Base-by-base conservation (phyloP, 2,888 invertebrate genomes). In the Scaptomyza caliginosa region DNA sequence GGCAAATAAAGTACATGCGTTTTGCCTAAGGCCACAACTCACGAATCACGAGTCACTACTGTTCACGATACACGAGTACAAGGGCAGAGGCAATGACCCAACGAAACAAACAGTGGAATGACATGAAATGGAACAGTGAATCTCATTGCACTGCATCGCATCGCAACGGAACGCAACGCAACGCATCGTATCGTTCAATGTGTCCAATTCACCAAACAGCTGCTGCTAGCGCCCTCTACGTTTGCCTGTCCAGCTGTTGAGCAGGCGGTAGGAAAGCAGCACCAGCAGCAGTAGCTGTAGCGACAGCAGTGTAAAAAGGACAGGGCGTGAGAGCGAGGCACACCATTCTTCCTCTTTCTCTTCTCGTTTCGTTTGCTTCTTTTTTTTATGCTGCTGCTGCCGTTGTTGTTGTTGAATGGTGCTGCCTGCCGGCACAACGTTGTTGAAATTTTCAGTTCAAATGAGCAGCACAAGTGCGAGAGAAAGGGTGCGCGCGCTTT, bases 171-270 rank as follows among this genome's bases (percentile, higher is more conserved):
- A 21, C 21, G 30, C n/a, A 30, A 3, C 28, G 26, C 8, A n/a
- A n/a, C 26, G 30, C 16, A 16, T 24, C 16, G 17, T 26, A 57
- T 54, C 21, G 23, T 45, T 51, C 69, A 66, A 66, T 59, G 45
- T 49, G 51, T 48, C 51, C 54, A 58, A 65, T 43, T 60, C 17
- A 39, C 13, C 17, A 54, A 72, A 72, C 71, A 74, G 72, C 75
- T 72, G 71, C 68, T 73, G 48, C 45, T 60, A 50, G 67, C 42
- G 50, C 52, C 64, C 55, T 73, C 59, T 52, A 51, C 46, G 28
- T 54, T 42, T 52, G 40, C 26, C 17, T 63, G 70, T 69, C 70
- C 75, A 72, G 71, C 74, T 72, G 71, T 72, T 72, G 65, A 49
- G 69, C 69, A 54, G 39, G 34, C 32, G 30, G 26, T 10, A 26